phyloP scores from a whole-genome alignment of 2,888 invertebrate genomes.

The Salpingus planirostris region DNA sequence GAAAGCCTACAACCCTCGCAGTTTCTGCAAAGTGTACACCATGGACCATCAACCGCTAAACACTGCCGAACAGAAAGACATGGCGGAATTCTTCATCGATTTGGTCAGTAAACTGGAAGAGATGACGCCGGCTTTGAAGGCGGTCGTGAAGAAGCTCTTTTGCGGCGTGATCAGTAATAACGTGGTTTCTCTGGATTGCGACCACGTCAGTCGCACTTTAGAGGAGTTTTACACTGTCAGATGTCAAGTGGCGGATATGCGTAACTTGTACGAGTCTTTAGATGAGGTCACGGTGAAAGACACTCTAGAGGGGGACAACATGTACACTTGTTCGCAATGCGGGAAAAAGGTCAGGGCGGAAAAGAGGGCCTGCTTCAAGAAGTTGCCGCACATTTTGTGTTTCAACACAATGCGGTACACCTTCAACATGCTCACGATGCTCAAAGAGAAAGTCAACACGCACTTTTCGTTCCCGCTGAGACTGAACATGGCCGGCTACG shows the following conservation, averaged over 20 bases:
- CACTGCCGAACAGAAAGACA: slow-evolving; percentile 94
- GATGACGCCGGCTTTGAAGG: slow-evolving; percentile 86
- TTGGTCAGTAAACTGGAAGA: slow-evolving; percentile 92
- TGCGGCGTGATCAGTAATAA: slow-evolving; percentile 93
- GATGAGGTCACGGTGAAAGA: slow-evolving; percentile 97
- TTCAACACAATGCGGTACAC: slow-evolving; percentile 97
- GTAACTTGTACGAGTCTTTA: slow-evolving; percentile 86
- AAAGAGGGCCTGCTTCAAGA: slow-evolving; percentile 91
- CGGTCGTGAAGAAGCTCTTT: slow-evolving; percentile 81
- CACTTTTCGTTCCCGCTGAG: slow-evolving; percentile 92
- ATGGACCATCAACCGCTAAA: slow-evolving; percentile 96
- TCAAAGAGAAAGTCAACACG: slow-evolving; percentile 94
- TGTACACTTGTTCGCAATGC: slow-evolving; percentile 95
- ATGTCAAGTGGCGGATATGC: slow-evolving; percentile 95
- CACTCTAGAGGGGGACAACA: slow-evolving; percentile 93
- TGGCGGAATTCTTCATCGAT: slow-evolving; percentile 97
- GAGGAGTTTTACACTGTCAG: slow-evolving; percentile 96
- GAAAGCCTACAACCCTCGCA: slow-evolving; percentile 90
- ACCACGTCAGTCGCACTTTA: slow-evolving; percentile 86
- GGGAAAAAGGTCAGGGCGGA: slow-evolving; percentile 92
- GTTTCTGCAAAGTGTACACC: slow-evolving; percentile 92
- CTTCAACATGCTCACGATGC: slow-evolving; percentile 96
- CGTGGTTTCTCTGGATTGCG: slow-evolving; percentile 92
- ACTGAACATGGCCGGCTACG: slow-evolving; percentile 90
- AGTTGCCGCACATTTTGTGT: slow-evolving; percentile 84